A percentile compares a stretch with the other conserved stretches of the same genome.
phyloP scores from a whole-genome alignment of 2,113 vertebrate species.

The Pungitius pungitius region DNA sequence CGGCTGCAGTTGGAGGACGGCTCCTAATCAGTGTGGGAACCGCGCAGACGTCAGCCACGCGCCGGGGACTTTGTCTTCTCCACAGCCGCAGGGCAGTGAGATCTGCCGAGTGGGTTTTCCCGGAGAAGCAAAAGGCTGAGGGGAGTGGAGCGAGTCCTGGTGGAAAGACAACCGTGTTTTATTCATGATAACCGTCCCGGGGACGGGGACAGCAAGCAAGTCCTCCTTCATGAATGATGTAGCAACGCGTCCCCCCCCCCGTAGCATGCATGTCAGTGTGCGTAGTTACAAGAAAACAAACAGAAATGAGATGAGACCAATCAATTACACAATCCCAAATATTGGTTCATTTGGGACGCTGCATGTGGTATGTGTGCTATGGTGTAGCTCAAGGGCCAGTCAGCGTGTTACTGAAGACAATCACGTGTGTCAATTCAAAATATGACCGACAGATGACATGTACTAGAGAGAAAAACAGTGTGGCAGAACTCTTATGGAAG shows the following conservation, averaged over 20 bases:
- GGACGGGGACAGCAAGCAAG: neutral
- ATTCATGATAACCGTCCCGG: constrained; percentile 3
- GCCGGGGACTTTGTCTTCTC: constrained; percentile 36
- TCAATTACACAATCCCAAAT: constrained; percentile 14
- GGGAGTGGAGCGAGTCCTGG: constrained; percentile 20
- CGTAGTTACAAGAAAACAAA: neutral
- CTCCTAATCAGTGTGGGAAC: constrained; percentile 53
- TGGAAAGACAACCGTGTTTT: constrained; percentile 18
- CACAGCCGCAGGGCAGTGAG: constrained; percentile 30
- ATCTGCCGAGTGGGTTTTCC: constrained; percentile 19
- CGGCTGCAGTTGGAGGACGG: constrained; percentile 28
- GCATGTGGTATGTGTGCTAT: constrained; percentile 2
- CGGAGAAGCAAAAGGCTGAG: constrained; percentile 29
- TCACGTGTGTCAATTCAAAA: constrained; percentile 6
- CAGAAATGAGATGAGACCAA: neutral
- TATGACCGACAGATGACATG: neutral
- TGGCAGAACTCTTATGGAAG: neutral
- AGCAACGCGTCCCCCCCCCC: neutral
- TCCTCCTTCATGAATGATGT: neutral
- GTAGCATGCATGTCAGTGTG: neutral
- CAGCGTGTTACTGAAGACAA: constrained; percentile 8
- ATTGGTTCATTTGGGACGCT: constrained; percentile 3
- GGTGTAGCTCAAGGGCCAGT: constrained; percentile 1
- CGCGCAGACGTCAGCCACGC: constrained; percentile 37
- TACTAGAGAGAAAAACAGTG: neutral